Percentiles rank a stretch among this genome's conserved stretches.
phyloP scores from a whole-genome alignment of 2,797 vertebrate species.

The Rachycentron canadum region DNA sequence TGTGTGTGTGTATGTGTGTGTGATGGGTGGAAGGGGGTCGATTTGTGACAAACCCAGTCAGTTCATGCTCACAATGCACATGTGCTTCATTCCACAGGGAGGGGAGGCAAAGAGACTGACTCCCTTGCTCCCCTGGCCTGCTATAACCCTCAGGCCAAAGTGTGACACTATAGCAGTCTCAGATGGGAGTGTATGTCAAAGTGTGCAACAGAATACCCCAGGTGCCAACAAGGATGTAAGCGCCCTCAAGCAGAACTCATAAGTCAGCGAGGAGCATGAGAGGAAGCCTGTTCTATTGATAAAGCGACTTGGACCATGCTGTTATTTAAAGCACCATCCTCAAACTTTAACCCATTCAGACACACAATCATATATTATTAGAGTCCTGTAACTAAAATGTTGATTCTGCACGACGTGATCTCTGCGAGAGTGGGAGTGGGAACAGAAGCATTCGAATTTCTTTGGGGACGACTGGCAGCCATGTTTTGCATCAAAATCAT shows the following conservation, averaged over 20 bases:
- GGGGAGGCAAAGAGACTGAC: slow-evolving; percentile 45
- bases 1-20: neutral
- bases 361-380: slow-evolving; percentile 47
- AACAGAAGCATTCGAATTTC: slow-evolving; percentile 35
- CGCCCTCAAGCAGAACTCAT: slow-evolving; percentile 64
- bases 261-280: slow-evolving; percentile 44
- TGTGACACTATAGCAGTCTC: slow-evolving; percentile 66
- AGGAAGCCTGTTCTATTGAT: slow-evolving; percentile 52
- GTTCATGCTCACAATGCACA: slow-evolving; percentile 65
- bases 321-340: slow-evolving; percentile 50
- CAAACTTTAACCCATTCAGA: slow-evolving; percentile 45
- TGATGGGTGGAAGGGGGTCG: neutral
- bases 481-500: slow-evolving; percentile 50
- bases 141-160: slow-evolving; percentile 70
- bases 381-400: slow-evolving; percentile 32
- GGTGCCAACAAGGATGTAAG: slow-evolving; percentile 62
- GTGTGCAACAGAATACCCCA: slow-evolving; percentile 63
- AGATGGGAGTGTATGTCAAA: slow-evolving; percentile 72
- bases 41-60: slow-evolving; percentile 63
- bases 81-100: slow-evolving; percentile 53
- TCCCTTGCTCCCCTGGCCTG: slow-evolving; percentile 45
- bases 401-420: slow-evolving; percentile 48
- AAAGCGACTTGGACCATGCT: slow-evolving; percentile 9
- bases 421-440: neutral
- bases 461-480: slow-evolving; percentile 38